Evolutionary conservation across 2,113 vertebrate species (phyloP).

Genomic region (Saguinus midas): DNA sequence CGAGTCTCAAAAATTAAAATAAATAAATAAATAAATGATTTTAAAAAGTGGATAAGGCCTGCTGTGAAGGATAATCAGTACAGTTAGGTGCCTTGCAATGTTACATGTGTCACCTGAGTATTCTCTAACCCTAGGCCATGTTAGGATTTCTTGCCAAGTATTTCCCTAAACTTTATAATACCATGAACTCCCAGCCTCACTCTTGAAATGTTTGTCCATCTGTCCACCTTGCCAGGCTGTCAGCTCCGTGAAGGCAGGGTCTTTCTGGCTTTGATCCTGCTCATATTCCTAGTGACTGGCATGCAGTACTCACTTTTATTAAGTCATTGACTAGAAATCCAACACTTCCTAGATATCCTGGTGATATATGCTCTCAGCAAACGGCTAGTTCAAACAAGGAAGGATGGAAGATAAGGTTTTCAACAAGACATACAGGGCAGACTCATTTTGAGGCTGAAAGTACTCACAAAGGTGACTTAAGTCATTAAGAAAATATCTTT

Average conservation of each 20-base stretch:
- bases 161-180: background rate
- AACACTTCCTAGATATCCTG: background rate
- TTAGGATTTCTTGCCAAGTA: background rate
- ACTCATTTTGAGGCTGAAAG: background rate
- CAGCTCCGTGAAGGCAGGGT: background rate
- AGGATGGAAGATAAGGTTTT: background rate
- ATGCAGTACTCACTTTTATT: background rate
- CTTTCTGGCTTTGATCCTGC: background rate
- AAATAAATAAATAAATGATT: too few relatives aligned
- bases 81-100: background rate
- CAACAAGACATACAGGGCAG: background rate
- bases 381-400: background rate
- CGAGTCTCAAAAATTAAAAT: too few relatives aligned
- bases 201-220: background rate
- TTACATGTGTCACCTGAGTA: background rate
- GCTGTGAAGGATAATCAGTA: background rate
- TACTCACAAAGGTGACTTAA: background rate
- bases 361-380: background rate
- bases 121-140: background rate
- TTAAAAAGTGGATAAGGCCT: background rate
- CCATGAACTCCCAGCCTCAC: background rate
- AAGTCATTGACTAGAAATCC: background rate
- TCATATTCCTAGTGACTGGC: background rate
- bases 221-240: background rate
- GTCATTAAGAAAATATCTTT: slow-evolving; percentile 71